Base-by-base conservation (phyloP, 1,140 invertebrate species). In the Tetragonula clypearis region DNA sequence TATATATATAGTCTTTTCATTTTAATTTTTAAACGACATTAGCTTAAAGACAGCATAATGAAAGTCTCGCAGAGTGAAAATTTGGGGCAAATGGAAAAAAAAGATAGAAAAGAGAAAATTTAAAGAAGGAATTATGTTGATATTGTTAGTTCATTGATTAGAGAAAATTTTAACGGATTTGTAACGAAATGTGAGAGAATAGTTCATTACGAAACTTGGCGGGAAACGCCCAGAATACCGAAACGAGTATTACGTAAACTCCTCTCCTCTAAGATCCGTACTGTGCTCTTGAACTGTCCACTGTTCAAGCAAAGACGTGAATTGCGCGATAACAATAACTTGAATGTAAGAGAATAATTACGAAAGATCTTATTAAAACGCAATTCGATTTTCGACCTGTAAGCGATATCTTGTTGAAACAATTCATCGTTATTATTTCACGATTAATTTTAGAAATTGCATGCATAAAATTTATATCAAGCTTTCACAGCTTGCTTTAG, bases 151-250 rank as follows among this genome's bases (percentile, higher is more conserved):
- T 60, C 1, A 9, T 35, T 5, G 30, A 11, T 60, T 55, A 6
- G 15, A n/a, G n/a, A 56, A 56, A 56, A 17, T 26, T 4, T 15
- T 11, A 19, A 62, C 11, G 19, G 6, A 3, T 35, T 58, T 1
- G 30, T 56, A 69, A 15, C 21, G 21, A 35, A 73, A 17, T 17
- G 15, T 19, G 30, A 26, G 49, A 6, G 21, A 56, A 30, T 15
- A 17, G 19, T 78, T 5, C 68, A 69, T 83, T 83, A 77, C n/a
- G 73, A 77, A 85, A 85, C 72, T 82, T 75, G 84, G 72, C 60
- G 60, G 84, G 78, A 82, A 85, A 85, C 72, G 71, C 79, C 58
- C 84, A 56, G 55, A 58, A 21, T 65, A 23, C 72, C 69, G 71
- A 74, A 72, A 72, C 56, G 41, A 26, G 17, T 69, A 68, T 68